These are phyloP conservation scores for Mesoligia furuncula DNA, from an alignment of 2,888 invertebrate genomes.

Conservation along the genomic window DNA sequence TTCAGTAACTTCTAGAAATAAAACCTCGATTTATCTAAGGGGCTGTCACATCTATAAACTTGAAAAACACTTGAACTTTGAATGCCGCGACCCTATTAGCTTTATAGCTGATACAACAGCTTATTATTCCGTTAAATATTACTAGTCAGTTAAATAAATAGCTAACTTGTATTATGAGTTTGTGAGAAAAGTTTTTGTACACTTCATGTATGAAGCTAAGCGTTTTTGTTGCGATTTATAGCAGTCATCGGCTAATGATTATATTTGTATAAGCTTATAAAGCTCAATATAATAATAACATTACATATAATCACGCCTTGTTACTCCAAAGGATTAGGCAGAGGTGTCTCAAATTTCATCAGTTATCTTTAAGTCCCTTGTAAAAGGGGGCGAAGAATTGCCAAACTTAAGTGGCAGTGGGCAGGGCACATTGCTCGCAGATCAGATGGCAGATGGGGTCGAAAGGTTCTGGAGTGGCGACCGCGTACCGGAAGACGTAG, in stretches of 20 bases:
- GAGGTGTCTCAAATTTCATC: too few species aligned
- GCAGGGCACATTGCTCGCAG: too few species aligned
- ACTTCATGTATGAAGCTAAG: slow-evolving; percentile 20
- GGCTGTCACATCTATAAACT: slow-evolving; percentile 50
- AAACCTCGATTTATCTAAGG: slow-evolving; percentile 72
- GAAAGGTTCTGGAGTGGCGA: too few species aligned
- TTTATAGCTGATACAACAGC: slow-evolving; percentile 40
- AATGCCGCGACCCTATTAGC: slow-evolving; percentile 64
- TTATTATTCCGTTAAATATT: slow-evolving; percentile 56
- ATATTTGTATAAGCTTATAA: background rate
- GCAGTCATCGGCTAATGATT: background rate
- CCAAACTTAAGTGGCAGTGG: too few species aligned
- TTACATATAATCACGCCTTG: too few species aligned
- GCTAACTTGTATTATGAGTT: slow-evolving; percentile 34
- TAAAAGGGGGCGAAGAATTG: too few species aligned
- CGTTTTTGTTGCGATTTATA: slow-evolving; percentile 5
- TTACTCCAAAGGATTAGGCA: too few species aligned
- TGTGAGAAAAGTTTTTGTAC: slow-evolving; percentile 3
- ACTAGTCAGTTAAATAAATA: slow-evolving; percentile 45
- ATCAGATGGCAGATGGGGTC: too few species aligned
- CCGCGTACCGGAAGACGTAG: too few species aligned
- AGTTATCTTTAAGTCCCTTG: too few species aligned
- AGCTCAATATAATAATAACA: too few species aligned
- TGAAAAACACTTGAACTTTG: slow-evolving; percentile 70
- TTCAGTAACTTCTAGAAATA: slow-evolving; percentile 33